Percentiles rank a stretch among this genome's conserved stretches.
phyloP scores from a whole-genome alignment of 2,113 vertebrate genomes.

The Ivindomyrus marchei region DNA sequence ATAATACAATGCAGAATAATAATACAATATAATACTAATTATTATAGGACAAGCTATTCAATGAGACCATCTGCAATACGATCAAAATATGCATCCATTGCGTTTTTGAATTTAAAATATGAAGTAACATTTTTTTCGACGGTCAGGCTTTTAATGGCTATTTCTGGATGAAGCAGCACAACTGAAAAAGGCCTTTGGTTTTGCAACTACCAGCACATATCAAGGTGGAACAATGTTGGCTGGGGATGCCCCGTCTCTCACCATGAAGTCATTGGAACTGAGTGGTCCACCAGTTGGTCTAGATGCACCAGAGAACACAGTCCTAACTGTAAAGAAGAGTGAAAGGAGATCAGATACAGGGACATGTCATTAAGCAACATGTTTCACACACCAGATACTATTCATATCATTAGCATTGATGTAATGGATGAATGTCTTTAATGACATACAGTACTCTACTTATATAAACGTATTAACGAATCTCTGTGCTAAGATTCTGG shows the following conservation, averaged over 20 bases:
- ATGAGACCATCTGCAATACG: not conserved
- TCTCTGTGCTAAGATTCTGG: not conserved
- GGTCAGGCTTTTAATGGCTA: not conserved
- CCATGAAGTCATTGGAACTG: constrained; percentile 51
- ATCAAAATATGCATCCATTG: not conserved
- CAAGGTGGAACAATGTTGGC: not conserved
- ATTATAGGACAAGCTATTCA: not conserved
- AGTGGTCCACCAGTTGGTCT: constrained; percentile 45
- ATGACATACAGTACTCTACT: not conserved
- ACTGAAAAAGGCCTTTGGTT: not conserved
- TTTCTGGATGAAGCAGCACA: not conserved
- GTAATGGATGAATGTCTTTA: not conserved
- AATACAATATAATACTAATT: not conserved
- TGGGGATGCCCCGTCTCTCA: constrained; percentile 30
- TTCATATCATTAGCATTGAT: not conserved
- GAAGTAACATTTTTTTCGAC: not conserved
- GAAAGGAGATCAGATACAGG: constrained; percentile 12
- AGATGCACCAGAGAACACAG: constrained; percentile 27
- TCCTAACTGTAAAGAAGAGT: constrained; percentile 40
- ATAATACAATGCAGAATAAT: not conserved
- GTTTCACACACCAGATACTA: not conserved
- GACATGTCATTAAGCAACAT: not conserved
- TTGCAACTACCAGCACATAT: not conserved
- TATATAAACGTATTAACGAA: not conserved
- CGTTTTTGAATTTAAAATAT: not conserved